Evolutionary conservation across 1,140 invertebrate species (phyloP), one percentile per base, ranked within the genome.

Genomic region (Cheumatopsyche charites): DNA sequence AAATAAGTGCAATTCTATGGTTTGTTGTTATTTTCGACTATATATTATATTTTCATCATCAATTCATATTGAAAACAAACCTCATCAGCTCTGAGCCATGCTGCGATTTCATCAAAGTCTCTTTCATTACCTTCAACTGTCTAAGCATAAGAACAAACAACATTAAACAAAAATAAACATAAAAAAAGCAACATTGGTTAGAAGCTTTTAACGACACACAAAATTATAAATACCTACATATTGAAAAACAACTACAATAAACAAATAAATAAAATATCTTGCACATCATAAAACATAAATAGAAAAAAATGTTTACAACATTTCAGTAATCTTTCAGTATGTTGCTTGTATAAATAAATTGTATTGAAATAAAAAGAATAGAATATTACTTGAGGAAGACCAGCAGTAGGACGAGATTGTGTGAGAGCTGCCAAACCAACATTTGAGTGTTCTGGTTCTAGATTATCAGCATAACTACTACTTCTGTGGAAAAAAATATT

Each of bases 81-180:
- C 83, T 82, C 83, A 71, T 84, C 83, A 45, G 82, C 89, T 78
- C 88, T 89, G 78, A 96, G 87, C 94, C 94, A 97, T 78, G 92
- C 91, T 77, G 94, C 94, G 89, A 96, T 96, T 86, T 97, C 94
- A 86, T 94, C 93, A 86, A 96, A 94, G 83, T 97, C 94, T 81
- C 90, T 90, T 79, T 94, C 91, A 84, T 90, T 90, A 89, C 90
- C 86, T 86, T 91, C 90, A 77, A 79, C 81, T 74, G 81, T 79
- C 83, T 84, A 80, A 29, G 77, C 69, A 68, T 62, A 65, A 76
- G 61, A 73, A 26, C n/a, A 76, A 74, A 75, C 67, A 61, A 77
- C 77, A 71, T 66, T 66, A 73, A 67, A 75, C 70, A 77, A 73
- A 69, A 21, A 70, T 76, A 79, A 78, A 47, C 43, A 47, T 3